phyloP scores from a whole-genome alignment of 1,140 invertebrate genomes.

The Drosophila parvula region DNA sequence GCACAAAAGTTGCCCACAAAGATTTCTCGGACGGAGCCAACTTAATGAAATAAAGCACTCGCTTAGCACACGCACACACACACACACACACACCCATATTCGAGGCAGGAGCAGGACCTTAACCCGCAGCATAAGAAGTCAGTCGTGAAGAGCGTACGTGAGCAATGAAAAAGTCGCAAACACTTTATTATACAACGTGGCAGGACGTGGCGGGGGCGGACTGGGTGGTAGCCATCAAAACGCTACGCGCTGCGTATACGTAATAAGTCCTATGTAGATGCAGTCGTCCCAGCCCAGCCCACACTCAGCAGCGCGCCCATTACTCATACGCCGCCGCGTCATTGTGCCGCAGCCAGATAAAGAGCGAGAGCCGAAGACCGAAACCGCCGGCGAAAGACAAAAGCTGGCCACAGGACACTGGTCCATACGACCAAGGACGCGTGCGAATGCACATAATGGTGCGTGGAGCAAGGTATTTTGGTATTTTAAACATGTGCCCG shows the following conservation, averaged over 20 bases:
- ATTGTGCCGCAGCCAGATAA: conserved; percentile 75
- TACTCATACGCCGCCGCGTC: conserved; percentile 79
- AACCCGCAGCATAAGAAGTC: conserved; percentile 76
- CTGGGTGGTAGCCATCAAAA: conserved; percentile 62
- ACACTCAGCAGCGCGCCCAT: conserved; percentile 40
- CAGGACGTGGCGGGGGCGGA: conserved; percentile 1
- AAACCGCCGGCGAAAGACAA: conserved; percentile 58
- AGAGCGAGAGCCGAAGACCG: conserved; percentile 25
- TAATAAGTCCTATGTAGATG: conserved; percentile 77
- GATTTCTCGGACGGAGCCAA: conserved; percentile 66
- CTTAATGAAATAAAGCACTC: conserved; percentile 82
- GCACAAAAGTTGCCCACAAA: conserved; percentile 71
- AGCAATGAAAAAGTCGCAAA: conserved; percentile 83
- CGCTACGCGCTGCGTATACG: conserved; percentile 80
- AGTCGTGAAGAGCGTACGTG: conserved; percentile 80
- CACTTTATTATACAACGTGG: conserved; percentile 76
- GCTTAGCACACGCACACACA: conserved; percentile 51
- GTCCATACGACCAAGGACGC: conserved; percentile 6
- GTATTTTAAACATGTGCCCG: conserved; percentile 75
- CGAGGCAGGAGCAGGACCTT: conserved; percentile 34
- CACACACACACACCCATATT: conserved; percentile 39
- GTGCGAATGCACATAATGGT: conserved; percentile 55
- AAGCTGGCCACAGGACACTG: conserved; percentile 26
- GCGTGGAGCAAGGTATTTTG: conserved; percentile 71
- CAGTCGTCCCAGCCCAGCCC: conserved; percentile 19